phyloP scores from a whole-genome alignment of 1,140 invertebrate genomes.

The Drosophila neocordata region DNA sequence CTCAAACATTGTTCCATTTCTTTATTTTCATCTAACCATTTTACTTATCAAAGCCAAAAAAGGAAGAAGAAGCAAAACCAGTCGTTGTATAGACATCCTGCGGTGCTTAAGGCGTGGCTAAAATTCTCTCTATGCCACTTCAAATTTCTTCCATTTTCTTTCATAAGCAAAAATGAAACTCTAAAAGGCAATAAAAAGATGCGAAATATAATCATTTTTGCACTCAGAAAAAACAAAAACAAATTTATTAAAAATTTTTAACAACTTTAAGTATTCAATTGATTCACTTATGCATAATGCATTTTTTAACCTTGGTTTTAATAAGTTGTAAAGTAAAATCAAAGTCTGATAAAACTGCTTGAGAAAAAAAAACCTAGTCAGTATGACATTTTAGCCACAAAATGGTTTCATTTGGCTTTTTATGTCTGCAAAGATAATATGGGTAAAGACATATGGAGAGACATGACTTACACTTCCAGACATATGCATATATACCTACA shows the following conservation, averaged over 20 bases:
- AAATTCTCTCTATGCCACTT: conserved; percentile 3
- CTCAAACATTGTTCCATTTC: not conserved
- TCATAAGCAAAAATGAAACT: conserved; percentile 4
- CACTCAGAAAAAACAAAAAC: no score
- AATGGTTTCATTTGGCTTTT: conserved; percentile 40
- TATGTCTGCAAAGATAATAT: conserved; percentile 21
- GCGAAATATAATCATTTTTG: not conserved
- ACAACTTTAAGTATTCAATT: no score
- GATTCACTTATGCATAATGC: no score
- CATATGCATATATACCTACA: conserved; percentile 3
- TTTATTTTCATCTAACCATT: not conserved
- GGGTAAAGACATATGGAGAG: conserved; percentile 29
- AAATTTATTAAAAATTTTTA: no score
- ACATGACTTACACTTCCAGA: not conserved
- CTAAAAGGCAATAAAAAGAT: not conserved
- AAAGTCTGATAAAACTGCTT: conserved; percentile 6
- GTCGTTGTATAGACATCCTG: not conserved
- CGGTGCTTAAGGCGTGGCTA: not conserved
- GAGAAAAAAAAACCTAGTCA: conserved; percentile 32
- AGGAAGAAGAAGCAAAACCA: not conserved
- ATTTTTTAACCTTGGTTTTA: no score
- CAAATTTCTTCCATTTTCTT: not conserved
- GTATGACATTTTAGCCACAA: conserved; percentile 18
- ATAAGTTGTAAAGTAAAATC: not conserved
- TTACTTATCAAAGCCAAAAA: conserved; percentile 2